These are phyloP conservation scores for Scomber japonicus DNA, from an alignment of 2,113 vertebrate genomes.

Conservation along the genomic window DNA sequence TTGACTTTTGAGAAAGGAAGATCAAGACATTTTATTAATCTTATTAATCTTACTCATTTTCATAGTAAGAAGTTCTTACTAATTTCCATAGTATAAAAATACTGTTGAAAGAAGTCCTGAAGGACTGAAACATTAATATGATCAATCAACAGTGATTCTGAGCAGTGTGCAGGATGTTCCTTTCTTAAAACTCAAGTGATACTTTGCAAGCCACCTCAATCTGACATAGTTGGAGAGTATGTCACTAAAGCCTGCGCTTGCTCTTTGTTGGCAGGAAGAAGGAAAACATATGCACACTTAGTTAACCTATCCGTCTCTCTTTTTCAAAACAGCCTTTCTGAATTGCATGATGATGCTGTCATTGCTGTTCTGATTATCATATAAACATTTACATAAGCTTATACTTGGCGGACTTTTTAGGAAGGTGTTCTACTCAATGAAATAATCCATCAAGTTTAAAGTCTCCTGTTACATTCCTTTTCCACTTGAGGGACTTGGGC, in stretches of 20 bases:
- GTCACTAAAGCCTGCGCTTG: constrained; percentile 6
- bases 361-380: constrained; percentile 56
- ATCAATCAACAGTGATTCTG: too few relatives aligned
- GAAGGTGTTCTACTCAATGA: constrained; percentile 43
- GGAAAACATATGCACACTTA: constrained; percentile 1
- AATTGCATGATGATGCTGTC: constrained; percentile 17
- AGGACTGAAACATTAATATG: too few relatives aligned
- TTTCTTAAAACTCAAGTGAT: too few relatives aligned
- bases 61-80: too few relatives aligned
- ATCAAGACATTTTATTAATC: too few relatives aligned
- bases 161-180: too few relatives aligned
- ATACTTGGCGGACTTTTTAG: constrained; percentile 64
- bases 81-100: too few relatives aligned
- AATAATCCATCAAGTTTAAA: constrained; percentile 66
- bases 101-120: too few relatives aligned
- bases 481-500: constrained; percentile 66
- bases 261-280: constrained; percentile 17
- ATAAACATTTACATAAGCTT: constrained; percentile 76
- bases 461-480: constrained; percentile 70
- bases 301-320: background rate
- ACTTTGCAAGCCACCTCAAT: too few relatives aligned
- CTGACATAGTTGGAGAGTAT: background rate
- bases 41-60: too few relatives aligned
- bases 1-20: background rate
- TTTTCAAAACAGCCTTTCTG: constrained; percentile 51